Evolutionary conservation across 2,888 invertebrate genomes (phyloP), one percentile per base, ranked within the genome.

Genomic region (Elgonia sp.): DNA sequence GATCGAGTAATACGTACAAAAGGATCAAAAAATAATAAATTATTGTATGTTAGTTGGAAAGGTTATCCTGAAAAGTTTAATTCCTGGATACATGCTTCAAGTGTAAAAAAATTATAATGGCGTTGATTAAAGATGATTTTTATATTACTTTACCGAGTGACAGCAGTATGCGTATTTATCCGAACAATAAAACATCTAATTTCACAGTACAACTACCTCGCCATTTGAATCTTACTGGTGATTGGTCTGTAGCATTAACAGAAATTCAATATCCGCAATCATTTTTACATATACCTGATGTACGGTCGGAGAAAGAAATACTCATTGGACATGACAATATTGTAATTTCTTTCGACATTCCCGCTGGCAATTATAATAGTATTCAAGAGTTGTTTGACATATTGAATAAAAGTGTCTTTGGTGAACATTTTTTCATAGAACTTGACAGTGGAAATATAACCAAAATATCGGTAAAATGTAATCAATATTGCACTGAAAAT

Each of bases 131-230:
- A 18, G 55, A 79, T 16, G 70, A 70, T 7, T 70, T 70, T 70
- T 70, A 70, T 50, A 14, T 70, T 0, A 29, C 29, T 50, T 16
- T 70, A 21, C 70, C 70, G 2, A 70, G 70, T n/a, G 40, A 70
- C n/a, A 70, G 53, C 9, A 70, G 70, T 18, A 29, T 53, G 53
- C 10, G n/a, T 0, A 9, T 42, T 16, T 70, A 53, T 53, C 70
- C 70, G 4, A 20, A 70, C 16, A 70, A 70, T n/a, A 89, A 89
- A 12, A 91, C 91, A 5, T 92, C 91, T 82, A 2, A 14, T 5
- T 70, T 53, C 12, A 70, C 53, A 10, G 18, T 53, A 37, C 21
- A 70, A 91, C 90, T 77, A 90, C 90, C 1, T 89, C 90, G 10
- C 39, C 89, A 9, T 14, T 9, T 42, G 6, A 8, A 29, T 14